These are phyloP conservation scores for Desmophyllum pertusum DNA, from an alignment of 92 coral and sea anemone genomes.

Conservation along the genomic window DNA sequence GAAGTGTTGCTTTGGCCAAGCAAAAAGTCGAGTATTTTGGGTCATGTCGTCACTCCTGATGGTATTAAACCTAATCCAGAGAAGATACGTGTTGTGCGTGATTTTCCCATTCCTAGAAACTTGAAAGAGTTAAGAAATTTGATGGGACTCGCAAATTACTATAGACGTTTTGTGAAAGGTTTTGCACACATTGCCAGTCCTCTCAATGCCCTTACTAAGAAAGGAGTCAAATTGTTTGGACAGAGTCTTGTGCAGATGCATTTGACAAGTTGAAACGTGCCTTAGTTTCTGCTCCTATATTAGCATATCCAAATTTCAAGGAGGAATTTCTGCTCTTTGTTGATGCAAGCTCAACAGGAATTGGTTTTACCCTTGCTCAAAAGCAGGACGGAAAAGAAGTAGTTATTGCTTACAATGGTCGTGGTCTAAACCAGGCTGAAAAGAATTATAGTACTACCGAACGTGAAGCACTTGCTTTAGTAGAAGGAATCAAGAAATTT, in stretches of 20 bases:
- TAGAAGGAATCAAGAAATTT: constrained; percentile 40
- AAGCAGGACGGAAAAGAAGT: constrained; percentile 41
- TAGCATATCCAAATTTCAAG: constrained; percentile 28
- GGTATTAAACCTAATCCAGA: too few relatives aligned
- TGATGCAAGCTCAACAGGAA: too few relatives aligned
- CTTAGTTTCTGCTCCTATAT: constrained; percentile 16
- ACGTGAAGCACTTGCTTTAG: constrained; percentile 44
- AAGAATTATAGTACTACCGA: constrained; percentile 39
- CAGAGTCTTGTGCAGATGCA: constrained; percentile 13
- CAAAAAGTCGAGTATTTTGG: background rate
- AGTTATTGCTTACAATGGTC: constrained; percentile 47
- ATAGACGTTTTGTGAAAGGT: too few relatives aligned
- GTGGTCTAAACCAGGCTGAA: constrained; percentile 41
- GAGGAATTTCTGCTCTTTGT: background rate
- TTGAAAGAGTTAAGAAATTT: too few relatives aligned
- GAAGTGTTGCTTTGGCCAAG: constrained; percentile 54
- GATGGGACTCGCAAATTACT: constrained; percentile 10
- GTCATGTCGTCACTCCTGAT: too few relatives aligned
- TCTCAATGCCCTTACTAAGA: constrained; percentile 7
- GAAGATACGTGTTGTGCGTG: too few relatives aligned
- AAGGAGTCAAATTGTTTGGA: constrained; percentile 22
- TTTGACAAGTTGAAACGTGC: constrained; percentile 39
- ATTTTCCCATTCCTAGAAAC: too few relatives aligned
- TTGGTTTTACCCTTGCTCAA: too few relatives aligned
- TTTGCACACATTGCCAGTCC: constrained; percentile 28